Evolutionary conservation across 2,797 vertebrate genomes (phyloP).

Genomic region (Hemitrygon akajei): DNA sequence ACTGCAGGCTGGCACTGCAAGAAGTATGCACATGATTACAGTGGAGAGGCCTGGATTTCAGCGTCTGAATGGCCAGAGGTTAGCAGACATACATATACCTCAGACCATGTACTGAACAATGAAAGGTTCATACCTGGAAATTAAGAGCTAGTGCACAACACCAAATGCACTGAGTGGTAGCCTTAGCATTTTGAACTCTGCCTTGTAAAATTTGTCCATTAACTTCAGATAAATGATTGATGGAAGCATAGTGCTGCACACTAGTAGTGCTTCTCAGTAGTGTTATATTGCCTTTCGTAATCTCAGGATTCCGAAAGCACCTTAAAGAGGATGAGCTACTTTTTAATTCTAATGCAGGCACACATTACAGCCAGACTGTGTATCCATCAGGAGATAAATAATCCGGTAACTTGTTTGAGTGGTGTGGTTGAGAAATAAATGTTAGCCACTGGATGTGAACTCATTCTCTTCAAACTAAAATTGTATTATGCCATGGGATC

Average conservation of each 20-base stretch:
- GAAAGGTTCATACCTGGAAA: too few relatives aligned
- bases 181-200: too few relatives aligned
- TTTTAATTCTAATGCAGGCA: not conserved
- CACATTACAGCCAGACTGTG: not conserved
- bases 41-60: not conserved
- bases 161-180: too few relatives aligned
- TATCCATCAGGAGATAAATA: not conserved
- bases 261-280: too few relatives aligned
- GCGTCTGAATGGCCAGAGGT: not conserved
- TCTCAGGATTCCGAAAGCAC: not conserved
- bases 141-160: too few relatives aligned
- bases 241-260: too few relatives aligned
- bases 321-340: not conserved
- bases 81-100: not conserved
- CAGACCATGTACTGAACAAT: not conserved
- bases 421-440: not conserved
- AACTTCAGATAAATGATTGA: too few relatives aligned
- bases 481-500: not conserved
- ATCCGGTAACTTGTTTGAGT: not conserved
- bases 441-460: not conserved
- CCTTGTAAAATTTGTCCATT: too few relatives aligned
- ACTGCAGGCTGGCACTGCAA: not conserved
- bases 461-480: not conserved
- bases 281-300: not conserved
- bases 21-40: too few relatives aligned